phyloP scores from a whole-genome alignment of 2,797 vertebrate genomes.

The Ctenosaura bakeri region DNA sequence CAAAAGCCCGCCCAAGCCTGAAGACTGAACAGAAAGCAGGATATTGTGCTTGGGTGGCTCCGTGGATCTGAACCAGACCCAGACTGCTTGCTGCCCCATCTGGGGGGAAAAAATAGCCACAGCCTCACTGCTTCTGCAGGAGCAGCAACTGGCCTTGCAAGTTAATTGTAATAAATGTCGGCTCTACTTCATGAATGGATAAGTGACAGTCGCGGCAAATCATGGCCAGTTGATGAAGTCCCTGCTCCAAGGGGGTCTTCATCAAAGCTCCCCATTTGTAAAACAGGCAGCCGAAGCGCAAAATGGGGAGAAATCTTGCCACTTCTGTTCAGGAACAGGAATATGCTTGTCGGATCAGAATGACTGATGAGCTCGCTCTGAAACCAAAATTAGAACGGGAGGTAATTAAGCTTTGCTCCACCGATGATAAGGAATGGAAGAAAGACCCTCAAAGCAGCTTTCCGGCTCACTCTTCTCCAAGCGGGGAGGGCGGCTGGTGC shows the following conservation, averaged over 20 bases:
- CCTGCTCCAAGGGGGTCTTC: constrained; percentile 69
- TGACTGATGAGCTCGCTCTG: constrained; percentile 69
- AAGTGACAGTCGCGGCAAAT: constrained; percentile 49
- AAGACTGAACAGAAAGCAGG: constrained; percentile 66
- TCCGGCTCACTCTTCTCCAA: constrained; percentile 23
- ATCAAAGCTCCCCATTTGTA: constrained; percentile 71
- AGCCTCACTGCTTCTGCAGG: not conserved
- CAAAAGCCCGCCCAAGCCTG: constrained; percentile 64
- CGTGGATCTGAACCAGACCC: constrained; percentile 46
- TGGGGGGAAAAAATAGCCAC: constrained; percentile 41
- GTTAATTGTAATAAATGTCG: constrained; percentile 71
- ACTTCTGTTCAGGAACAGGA: constrained; percentile 65
- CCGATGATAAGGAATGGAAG: constrained; percentile 24
- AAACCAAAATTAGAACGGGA: constrained; percentile 49
- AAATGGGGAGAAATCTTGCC: constrained; percentile 52
- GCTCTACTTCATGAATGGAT: constrained; percentile 59
- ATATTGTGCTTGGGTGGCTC: constrained; percentile 70
- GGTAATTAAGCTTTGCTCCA: constrained; percentile 51
- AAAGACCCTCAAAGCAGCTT: constrained; percentile 33
- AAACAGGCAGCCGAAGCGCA: constrained; percentile 60
- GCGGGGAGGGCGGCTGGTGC: constrained; percentile 33
- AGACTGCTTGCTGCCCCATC: constrained; percentile 64
- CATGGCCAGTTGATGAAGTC: constrained; percentile 72
- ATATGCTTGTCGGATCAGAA: rapidly evolving
- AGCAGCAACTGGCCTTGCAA: constrained; percentile 57